Conservation (phyloP, 2,797 vertebrate species). For the Myotis vivesi region DNA sequence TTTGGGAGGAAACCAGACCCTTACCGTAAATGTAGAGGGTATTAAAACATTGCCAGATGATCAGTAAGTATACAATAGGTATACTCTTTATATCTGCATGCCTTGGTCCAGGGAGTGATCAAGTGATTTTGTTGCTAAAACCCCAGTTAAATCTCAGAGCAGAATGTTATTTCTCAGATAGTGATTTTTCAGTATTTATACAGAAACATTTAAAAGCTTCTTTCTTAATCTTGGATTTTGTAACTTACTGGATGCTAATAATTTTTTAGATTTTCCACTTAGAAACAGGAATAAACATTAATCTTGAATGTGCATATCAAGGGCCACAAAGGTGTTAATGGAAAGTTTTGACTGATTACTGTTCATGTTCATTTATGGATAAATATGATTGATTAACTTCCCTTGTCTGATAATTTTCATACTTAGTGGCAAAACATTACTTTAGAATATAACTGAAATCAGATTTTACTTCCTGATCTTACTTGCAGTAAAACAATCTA, state of each 20-base stretch:
- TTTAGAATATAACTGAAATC: slow-evolving; percentile 23
- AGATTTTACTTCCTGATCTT: slow-evolving; percentile 26
- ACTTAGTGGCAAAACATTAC: background rate
- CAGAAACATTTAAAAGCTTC: background rate
- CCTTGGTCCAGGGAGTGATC: background rate
- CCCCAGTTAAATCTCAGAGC: slow-evolving; percentile 4
- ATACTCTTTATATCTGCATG: accelerated
- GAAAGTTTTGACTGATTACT: slow-evolving; percentile 25
- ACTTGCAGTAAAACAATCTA: background rate
- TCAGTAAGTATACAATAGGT: slow-evolving; percentile 88
- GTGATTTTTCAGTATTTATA: background rate
- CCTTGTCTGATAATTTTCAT: background rate
- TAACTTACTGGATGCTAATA: background rate
- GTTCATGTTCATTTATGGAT: background rate
- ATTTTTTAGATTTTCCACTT: slow-evolving; percentile 24
- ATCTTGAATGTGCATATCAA: background rate
- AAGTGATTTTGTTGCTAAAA: slow-evolving; percentile 21
- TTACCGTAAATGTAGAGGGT: slow-evolving; percentile 94
- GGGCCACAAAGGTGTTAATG: background rate
- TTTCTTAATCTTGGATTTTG: slow-evolving; percentile 23
- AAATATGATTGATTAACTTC: background rate
- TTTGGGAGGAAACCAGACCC: slow-evolving; percentile 92
- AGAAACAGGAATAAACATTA: background rate
- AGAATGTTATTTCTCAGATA: background rate
- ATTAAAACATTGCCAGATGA: slow-evolving; percentile 94